Base-by-base conservation (phyloP, 2,113 vertebrate species). In the Malurus cyaneus region DNA sequence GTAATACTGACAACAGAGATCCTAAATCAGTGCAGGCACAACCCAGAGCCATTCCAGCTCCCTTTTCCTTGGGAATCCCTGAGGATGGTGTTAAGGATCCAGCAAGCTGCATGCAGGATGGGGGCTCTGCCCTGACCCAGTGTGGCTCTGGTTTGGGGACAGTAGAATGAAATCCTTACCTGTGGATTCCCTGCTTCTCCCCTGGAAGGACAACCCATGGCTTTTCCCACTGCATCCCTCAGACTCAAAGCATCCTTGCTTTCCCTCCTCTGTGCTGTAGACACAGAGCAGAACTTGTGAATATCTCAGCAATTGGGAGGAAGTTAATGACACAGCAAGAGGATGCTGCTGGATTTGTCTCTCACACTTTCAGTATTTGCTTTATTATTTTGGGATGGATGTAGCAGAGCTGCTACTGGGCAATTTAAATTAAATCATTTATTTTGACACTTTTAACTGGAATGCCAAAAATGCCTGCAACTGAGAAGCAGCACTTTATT, bases 391-490 rank as follows among this genome's bases (percentile, higher is more conserved):
- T 53, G 53, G 86, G 49, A 67, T 52, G 66, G 80, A 61, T 16
- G 73, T 29, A 87, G 61, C n/a, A 74, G 57, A 94, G n/a, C 49
- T 88, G 77, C 70, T 79, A 24, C 24, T 9, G 61, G 29, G 52
- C 76, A 81, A 93, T 85, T 91, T 92, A 60, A 84, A 91, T 76
- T 91, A 89, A 94, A 87, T 96, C 53, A 65, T 85, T 95, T 96
- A 92, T 94, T 96, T 95, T 95, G 96, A 92, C 91, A 93, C 57
- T 92, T 88, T 73, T 84, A 97, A 93, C 69, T 72, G 54, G 70
- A 91, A 89, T 12, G 41, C 83, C 53, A 91, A 82, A 85, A 94
- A 89, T 59, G 92, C 82, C 87, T 90, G 88, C 79, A 77, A 54
- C 61, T 60, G 73, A 91, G 94, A 67, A 82, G 66, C 41, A 65